Percentiles rank a stretch among this genome's conserved stretches.
These are phyloP conservation scores for Sturnus vulgaris DNA, from an alignment of 2,113 vertebrate genomes.

Conservation along the genomic window DNA sequence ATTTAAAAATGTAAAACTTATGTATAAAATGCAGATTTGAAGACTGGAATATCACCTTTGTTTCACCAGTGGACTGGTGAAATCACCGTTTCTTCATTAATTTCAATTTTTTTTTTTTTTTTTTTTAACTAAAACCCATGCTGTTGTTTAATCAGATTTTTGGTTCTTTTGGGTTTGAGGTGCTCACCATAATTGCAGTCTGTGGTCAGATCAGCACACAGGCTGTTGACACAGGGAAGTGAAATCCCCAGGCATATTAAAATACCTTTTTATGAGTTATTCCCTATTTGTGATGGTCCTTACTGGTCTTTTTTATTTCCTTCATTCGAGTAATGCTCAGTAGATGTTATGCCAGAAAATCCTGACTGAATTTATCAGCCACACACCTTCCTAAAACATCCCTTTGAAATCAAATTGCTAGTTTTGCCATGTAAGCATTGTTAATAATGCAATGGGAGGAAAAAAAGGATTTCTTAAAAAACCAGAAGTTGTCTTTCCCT, in stretches of 20 bases:
- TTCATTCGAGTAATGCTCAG: background rate
- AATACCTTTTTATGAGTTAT: background rate
- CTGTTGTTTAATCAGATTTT: background rate
- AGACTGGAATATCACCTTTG: background rate
- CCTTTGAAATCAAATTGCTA: conserved; percentile 37
- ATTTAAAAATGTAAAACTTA: conserved; percentile 7
- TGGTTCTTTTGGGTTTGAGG: background rate
- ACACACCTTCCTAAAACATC: background rate
- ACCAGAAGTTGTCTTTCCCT: background rate
- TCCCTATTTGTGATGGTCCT: background rate
- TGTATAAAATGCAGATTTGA: background rate
- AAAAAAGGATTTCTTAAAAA: background rate
- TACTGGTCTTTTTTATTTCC: background rate
- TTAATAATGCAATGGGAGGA: background rate
- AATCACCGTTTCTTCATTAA: background rate
- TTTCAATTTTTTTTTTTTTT: background rate
- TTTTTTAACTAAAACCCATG: background rate
- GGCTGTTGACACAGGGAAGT: background rate
- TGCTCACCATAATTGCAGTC: background rate
- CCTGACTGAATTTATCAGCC: background rate
- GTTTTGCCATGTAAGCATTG: conserved; percentile 36
- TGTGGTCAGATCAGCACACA: background rate
- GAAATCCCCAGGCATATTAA: background rate
- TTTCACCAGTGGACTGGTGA: background rate
- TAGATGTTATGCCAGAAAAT: background rate